Base-by-base conservation (phyloP, 2,797 vertebrate species). In the Sebastes taczanowskii region DNA sequence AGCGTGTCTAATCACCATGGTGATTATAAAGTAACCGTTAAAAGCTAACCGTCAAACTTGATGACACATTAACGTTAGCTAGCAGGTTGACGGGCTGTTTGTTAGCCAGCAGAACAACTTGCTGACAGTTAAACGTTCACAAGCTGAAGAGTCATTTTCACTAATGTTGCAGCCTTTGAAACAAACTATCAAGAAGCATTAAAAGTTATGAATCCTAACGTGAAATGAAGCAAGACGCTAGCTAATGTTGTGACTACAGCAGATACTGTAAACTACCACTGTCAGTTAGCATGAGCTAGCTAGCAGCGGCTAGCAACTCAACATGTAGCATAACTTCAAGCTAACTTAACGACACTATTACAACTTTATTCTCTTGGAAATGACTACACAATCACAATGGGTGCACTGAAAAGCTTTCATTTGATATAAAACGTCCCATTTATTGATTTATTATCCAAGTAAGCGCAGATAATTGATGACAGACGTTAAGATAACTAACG, bases 261-360 rank as follows among this genome's bases (percentile, higher is more conserved):
- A 53, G 70, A 73, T 77, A 73, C 77, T 58, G 80, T 82, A 61
- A 78, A 75, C 66, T 81, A 76, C 68, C 38, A 42, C 8, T 55
- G 80, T 78, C 88, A 78, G 76, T 84, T 65, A 16, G 10, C 30
- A n/a, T 6, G 6, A 42, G 29, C 60, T 34, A 34, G 30, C 34
- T 91, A 91, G 87, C 93, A 4, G 38, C 0, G 66, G 88, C 83
- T 91, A 88, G 25, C 85, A n/a, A 42, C 29, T 49, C 46, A 35
- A 74, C 49, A n/a, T 64, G 11, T 32, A 85, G 11, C 23, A 22
- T 16, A 49, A 71, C 20, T 86, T 61, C 0, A 42, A 60, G 20
- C 18, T 4, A 22, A 70, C 14, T 73, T 71, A 9, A 9, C 0
- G 3, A 6, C 3, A 18, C 1, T 2, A 30, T 42, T 62, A 3